Base-by-base conservation (phyloP, 2,113 vertebrate genomes). In the Thalassoma bifasciatum region DNA sequence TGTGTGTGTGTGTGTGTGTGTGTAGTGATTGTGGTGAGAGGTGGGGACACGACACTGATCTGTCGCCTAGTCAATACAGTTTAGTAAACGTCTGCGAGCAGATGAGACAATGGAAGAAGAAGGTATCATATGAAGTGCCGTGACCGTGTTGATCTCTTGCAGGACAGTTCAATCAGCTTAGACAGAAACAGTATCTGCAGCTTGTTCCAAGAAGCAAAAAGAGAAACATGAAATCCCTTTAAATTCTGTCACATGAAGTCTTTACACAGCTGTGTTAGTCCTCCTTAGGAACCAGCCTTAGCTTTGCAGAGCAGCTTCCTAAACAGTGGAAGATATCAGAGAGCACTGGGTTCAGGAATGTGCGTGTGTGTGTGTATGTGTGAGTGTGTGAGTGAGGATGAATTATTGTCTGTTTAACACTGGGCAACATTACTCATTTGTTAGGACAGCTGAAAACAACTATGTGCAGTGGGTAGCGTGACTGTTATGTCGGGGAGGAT, bases 361-460 rank as follows among this genome's bases (percentile, higher is more conserved):
- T 57, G 16, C 62, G 12, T 62, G 36, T 50, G 51, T 50, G 51
- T 72, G 37, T 72, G 22, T n/a, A n/a, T n/a, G n/a, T n/a, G n/a
- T n/a, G n/a, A n/a, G n/a, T n/a, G n/a, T n/a, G n/a, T n/a, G n/a
- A n/a, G n/a, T 53, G 54, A 26, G n/a, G 23, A 12, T 37, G 37
- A 38, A 66, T 60, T 46, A n/a, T 36, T 51, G 42, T 54, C 58
- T 68, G 51, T 61, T 65, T 37, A 19, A 46, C 38, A 47, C 14
- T 24, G 30, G 57, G 10, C 0, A 1, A 52, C 42, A 52, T 81
- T 63, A 80, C 24, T 80, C 58, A 84, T 53, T 10, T 49, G 19
- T 60, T 65, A 26, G 46, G 56, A 70, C 77, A 71, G 54, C 56
- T 83, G 80, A 76, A 83, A 83, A 67, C 76, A 69, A 79, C 59